Percentiles rank a stretch among this genome's conserved stretches.
Conservation (phyloP, 2,797 vertebrate species). For the Linurgus olivaceus region DNA sequence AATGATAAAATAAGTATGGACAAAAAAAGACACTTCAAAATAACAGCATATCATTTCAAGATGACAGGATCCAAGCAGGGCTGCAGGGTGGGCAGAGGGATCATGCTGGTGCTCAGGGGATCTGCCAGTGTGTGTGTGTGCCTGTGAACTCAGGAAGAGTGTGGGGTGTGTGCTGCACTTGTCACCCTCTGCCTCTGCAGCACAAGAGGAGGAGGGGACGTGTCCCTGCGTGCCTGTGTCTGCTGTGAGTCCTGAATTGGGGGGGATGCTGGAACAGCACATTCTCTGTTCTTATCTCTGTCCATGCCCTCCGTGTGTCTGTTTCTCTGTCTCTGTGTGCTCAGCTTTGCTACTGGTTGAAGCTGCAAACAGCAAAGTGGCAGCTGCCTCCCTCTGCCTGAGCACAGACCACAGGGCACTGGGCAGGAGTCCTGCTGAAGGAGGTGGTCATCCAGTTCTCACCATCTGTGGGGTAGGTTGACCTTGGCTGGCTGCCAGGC, state of each 20-base stretch:
- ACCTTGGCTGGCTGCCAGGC: neutral
- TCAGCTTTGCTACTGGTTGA: neutral
- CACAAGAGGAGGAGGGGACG: rapidly evolving
- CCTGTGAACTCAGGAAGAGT: rapidly evolving
- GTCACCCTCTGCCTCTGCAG: neutral
- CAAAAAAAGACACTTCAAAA: neutral
- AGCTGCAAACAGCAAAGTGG: neutral
- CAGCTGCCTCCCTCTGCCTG: neutral
- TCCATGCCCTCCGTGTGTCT: rapidly evolving
- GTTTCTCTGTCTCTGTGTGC: neutral
- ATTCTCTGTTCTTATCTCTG: rapidly evolving
- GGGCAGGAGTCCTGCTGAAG: neutral
- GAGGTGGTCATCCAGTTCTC: neutral
- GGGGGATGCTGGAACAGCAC: rapidly evolving
- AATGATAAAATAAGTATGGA: neutral
- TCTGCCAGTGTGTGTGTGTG: rapidly evolving
- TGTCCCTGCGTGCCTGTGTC: neutral
- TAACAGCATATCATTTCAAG: neutral
- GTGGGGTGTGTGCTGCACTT: too few species aligned
- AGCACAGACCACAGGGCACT: neutral
- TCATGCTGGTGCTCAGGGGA: rapidly evolving
- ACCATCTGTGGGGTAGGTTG: neutral
- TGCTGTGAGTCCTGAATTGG: rapidly evolving
- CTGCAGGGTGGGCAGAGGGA: rapidly evolving
- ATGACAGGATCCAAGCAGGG: too few species aligned